These are phyloP conservation scores for Echinarachnius parma DNA, from an alignment of 53 echinoderm and acorn worm genomes.

Conservation along the genomic window DNA sequence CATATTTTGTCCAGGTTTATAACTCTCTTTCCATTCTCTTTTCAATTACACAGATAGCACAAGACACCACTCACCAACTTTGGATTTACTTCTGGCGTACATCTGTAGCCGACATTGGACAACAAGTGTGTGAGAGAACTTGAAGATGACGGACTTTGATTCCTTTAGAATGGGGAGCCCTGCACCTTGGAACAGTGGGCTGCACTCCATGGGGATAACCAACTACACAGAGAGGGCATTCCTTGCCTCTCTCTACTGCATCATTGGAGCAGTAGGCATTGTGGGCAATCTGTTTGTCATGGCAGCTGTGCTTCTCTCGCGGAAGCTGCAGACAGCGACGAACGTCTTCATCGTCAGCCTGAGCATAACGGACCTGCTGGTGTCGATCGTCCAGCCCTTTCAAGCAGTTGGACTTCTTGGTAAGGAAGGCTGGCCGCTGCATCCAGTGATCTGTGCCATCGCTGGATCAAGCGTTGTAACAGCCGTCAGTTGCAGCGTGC, in stretches of 20 bases:
- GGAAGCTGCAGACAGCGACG: slow-evolving; percentile 67
- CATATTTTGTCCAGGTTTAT: no score
- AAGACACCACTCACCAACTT: no score
- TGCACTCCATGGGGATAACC: slow-evolving; percentile 1
- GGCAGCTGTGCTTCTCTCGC: slow-evolving; percentile 58
- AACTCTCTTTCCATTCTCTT: no score
- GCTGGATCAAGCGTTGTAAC: slow-evolving; percentile 47
- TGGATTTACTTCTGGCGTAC: no score
- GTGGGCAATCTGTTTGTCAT: slow-evolving; percentile 67
- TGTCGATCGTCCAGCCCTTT: slow-evolving; percentile 50
- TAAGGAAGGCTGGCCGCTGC: slow-evolving; percentile 47
- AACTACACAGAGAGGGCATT: slow-evolving; percentile 53
- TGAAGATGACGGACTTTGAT: slow-evolving; percentile 6
- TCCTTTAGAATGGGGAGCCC: neutral
- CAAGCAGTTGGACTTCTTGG: slow-evolving; percentile 57
- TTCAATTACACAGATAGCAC: no score
- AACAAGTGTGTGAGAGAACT: no score
- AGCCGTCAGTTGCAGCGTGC: slow-evolving; percentile 56
- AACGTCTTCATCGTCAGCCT: slow-evolving; percentile 79
- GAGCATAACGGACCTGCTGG: slow-evolving; percentile 61
- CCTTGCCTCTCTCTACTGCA: slow-evolving; percentile 33
- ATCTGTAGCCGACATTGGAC: no score
- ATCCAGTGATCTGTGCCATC: slow-evolving; percentile 41
- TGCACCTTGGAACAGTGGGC: slow-evolving; percentile 8
- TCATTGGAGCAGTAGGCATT: slow-evolving; percentile 52